These are phyloP conservation scores for Gadus macrocephalus DNA, from an alignment of 2,113 vertebrate genomes.

Conservation along the genomic window DNA sequence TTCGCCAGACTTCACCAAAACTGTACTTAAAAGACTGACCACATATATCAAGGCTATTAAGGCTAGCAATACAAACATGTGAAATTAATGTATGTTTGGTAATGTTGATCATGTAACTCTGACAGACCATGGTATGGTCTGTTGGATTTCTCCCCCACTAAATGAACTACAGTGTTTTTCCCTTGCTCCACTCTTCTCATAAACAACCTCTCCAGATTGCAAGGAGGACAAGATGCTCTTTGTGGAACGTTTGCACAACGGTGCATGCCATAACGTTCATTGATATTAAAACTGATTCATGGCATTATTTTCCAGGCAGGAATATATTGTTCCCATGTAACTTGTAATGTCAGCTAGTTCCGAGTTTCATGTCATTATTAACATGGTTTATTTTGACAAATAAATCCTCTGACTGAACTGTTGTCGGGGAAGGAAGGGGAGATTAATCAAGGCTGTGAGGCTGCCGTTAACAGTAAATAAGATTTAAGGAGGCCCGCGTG, in stretches of 20 bases:
- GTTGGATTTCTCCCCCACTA: conserved; percentile 15
- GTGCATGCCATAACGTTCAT: conserved; percentile 1
- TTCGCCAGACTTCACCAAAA: no score
- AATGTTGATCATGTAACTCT: no score
- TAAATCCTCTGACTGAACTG: conserved; percentile 6
- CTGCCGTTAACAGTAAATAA: conserved; percentile 26
- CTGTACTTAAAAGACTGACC: no score
- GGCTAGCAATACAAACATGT: no score
- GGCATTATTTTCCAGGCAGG: background rate
- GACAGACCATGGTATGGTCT: no score
- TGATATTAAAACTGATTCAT: background rate
- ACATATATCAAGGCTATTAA: no score
- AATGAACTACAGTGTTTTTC: conserved; percentile 27
- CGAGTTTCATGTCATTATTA: conserved; percentile 24
- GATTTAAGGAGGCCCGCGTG: conserved; percentile 37
- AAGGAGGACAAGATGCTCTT: conserved; percentile 4
- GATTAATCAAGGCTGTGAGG: conserved; percentile 40
- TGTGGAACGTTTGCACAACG: background rate
- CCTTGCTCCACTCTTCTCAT: conserved; percentile 19
- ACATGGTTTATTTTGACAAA: conserved; percentile 38
- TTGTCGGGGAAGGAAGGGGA: conserved; percentile 38
- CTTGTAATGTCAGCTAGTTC: conserved; percentile 28
- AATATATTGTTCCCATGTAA: conserved; percentile 30
- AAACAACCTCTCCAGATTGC: conserved; percentile 21
- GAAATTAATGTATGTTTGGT: no score